Evolutionary conservation across 2,888 invertebrate genomes (phyloP).

Genomic region (Drepanosiphum platanoidis): DNA sequence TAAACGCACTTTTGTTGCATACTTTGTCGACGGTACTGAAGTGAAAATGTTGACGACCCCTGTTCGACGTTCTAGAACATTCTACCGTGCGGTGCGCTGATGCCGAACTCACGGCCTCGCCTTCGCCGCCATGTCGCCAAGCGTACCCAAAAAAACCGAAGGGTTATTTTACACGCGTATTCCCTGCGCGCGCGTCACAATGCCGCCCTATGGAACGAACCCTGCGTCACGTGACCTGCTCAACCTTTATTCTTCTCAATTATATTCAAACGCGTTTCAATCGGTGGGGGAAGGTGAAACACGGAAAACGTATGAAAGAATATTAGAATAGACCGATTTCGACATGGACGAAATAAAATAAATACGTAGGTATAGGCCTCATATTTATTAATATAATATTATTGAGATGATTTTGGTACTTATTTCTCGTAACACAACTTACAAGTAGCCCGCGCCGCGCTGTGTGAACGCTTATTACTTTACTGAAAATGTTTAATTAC

Average conservation of each 20-base stretch:
- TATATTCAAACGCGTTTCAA: background rate
- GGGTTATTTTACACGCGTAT: background rate
- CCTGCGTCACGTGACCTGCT: conserved; percentile 33
- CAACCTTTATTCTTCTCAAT: background rate
- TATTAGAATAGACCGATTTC: background rate
- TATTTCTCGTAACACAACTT: too few relatives aligned
- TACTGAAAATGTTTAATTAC: background rate
- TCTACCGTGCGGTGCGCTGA: conserved; percentile 10
- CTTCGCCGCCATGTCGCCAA: background rate
- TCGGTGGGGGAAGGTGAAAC: background rate
- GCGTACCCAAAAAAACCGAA: background rate
- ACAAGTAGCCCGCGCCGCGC: background rate
- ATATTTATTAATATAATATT: background rate
- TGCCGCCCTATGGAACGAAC: background rate
- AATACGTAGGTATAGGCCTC: background rate
- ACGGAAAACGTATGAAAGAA: background rate
- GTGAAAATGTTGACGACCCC: conserved; percentile 26
- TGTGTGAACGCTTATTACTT: background rate
- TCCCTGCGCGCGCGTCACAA: background rate
- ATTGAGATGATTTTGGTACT: background rate
- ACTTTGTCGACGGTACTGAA: background rate
- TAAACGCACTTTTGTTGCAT: background rate
- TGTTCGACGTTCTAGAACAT: conserved; percentile 43
- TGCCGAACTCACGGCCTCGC: conserved; percentile 25
- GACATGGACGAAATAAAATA: background rate